Evolutionary conservation across 2,797 vertebrate genomes (phyloP), one percentile per base, ranked within the genome.

Genomic region (Crocodylus rhombifer): DNA sequence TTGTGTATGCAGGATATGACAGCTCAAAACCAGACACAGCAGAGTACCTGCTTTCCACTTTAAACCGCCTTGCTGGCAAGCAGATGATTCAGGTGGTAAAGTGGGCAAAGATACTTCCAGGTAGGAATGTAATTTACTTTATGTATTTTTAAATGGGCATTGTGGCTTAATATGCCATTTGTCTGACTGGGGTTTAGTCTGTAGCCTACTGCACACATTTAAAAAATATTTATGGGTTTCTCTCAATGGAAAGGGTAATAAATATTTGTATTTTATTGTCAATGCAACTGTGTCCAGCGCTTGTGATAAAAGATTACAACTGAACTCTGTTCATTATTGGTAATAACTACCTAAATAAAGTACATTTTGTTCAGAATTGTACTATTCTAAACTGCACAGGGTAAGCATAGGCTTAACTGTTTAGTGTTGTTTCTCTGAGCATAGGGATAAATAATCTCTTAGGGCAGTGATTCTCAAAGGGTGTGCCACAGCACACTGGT

Each of bases 91-190:
- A 99, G 92, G 98, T 99, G 94, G 99, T 99, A 97, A 99, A 99
- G 97, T 99, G 99, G 99, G 99, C 99, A 97, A 99, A 99, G 99
- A 98, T 99, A 98, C 99, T 99, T 98, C 99, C 99, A 99, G 99
- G 99, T 99, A 98, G 95, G 98, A 97, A 65, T 12, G 0, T 0
- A 2, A 57, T 20, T 14, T 69, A 56, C 69, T 71, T 26, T 30
- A 6, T 18, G 25, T 73, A 61, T 62, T 74, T 42, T 64, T 87
- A 3, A 0, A 5, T 63, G 20, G 26, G 60, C 58, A n/a, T 42
- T 80, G 28, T 69, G 69, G 30, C 20, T 67, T 84, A 76, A 73
- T 51, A 63, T 92, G 17, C 17, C 57, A 0, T 77, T 87, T 80
- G 10, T 60, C 64, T 88, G 82, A 30, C 18, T 51, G 42, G 87